Base-by-base conservation (phyloP, 2,113 vertebrate genomes). In the Madoqua kirkii region DNA sequence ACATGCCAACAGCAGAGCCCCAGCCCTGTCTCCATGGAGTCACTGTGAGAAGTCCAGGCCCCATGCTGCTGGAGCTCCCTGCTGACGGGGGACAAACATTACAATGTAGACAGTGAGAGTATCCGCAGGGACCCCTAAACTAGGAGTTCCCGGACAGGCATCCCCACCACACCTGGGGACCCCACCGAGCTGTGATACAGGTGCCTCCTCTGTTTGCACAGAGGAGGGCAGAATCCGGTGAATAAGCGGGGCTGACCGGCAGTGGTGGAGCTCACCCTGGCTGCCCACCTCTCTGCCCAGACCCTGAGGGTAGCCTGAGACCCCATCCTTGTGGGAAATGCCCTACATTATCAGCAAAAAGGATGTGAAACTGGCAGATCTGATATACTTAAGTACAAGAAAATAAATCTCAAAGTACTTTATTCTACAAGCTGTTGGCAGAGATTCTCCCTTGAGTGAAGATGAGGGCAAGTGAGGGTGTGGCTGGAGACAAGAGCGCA, bases 261-360 rank as follows among this genome's bases (percentile, higher is more conserved):
- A 31, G 71, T n/a, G 0, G 62, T 1, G 3, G 54, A 9, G 33
- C 57, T 15, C 43, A 7, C 0, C 5, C 14, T 21, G 64, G n/a
- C 6, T 4, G n/a, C 23, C 16, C n/a, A 1, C 27, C 36, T 17
- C 16, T 76, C 9, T 31, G 21, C 31, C 16, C 14, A 36, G 88
- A 14, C 45, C 23, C 45, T 3, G 21, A 25, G 21, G 45, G 50
- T 50, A n/a, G 25, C 36, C 0, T 7, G 12, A 5, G 54, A 55
- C 23, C 23, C 55, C 5, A 0, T 9, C 33, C n/a, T 10, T 45
- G n/a, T 1, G 3, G 27, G 40, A 33, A 64, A 50, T 0, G 3
- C 52, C n/a, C 48, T 16, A 1, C 0, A 0, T 0, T 3, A 16
- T 6, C 21, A 40, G 52, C 11, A 8, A 0, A 3, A 50, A 31